Conservation (phyloP, 1,140 invertebrate species). For the Drosophila funebris region DNA sequence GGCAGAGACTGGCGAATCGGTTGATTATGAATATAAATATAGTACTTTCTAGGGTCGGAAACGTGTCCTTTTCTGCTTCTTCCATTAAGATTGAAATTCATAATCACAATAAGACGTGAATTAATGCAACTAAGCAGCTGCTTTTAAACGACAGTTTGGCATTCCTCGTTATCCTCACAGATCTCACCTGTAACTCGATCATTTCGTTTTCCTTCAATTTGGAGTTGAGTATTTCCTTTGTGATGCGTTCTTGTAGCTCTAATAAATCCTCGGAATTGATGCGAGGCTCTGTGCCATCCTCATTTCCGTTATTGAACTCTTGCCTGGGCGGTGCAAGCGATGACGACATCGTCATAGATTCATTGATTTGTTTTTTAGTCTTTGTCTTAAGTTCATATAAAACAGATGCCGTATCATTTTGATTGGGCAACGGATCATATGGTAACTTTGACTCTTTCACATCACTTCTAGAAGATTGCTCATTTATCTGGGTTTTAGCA, state of each 20-base stretch:
- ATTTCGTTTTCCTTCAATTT: slow-evolving; percentile 81
- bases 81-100: background rate
- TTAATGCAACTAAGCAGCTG: too few species aligned
- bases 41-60: background rate
- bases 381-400: slow-evolving; percentile 6
- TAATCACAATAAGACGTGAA: background rate
- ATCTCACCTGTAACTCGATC: slow-evolving; percentile 78
- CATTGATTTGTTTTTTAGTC: slow-evolving; percentile 24
- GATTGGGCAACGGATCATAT: background rate
- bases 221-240: slow-evolving; percentile 82
- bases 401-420: slow-evolving; percentile 24
- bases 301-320: slow-evolving; percentile 23
- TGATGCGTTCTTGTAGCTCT: slow-evolving; percentile 78
- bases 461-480: background rate
- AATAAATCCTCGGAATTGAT: slow-evolving; percentile 74
- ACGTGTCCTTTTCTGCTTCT: background rate
- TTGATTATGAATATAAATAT: background rate
- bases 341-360: slow-evolving; percentile 3
- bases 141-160: background rate
- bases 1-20: background rate
- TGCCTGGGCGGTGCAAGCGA: slow-evolving; percentile 23
- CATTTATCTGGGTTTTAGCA: background rate
- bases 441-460: background rate
- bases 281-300: slow-evolving; percentile 17
- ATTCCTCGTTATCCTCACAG: background rate